phyloP scores from a whole-genome alignment of 2,888 invertebrate species.

The Eupithecia tripunctaria region DNA sequence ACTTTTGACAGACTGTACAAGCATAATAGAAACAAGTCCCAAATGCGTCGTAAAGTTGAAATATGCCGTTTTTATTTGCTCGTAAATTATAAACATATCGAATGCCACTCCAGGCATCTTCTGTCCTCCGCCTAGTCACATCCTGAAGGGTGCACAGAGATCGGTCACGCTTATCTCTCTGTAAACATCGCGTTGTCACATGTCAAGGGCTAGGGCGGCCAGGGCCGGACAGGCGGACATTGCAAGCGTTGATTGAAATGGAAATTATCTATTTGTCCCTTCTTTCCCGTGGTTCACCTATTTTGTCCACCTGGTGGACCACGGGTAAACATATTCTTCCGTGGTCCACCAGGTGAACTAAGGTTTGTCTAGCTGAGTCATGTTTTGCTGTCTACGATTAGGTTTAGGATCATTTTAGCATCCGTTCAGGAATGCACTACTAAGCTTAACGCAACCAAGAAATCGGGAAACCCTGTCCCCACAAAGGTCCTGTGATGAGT shows the following conservation, averaged over 20 bases:
- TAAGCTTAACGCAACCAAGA: neutral
- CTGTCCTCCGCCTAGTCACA: conserved; percentile 40
- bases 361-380: conserved; percentile 20
- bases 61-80: neutral
- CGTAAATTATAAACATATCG: neutral
- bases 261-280: conserved; percentile 38
- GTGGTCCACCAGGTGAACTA: too few relatives aligned
- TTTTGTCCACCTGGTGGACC: too few relatives aligned
- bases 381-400: neutral
- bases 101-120: conserved; percentile 37
- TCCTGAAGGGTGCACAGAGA: conserved; percentile 64
- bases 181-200: conserved; percentile 65
- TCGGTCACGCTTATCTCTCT: conserved; percentile 72
- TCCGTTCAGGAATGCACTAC: neutral
- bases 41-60: too few relatives aligned
- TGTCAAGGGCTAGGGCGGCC: conserved; percentile 49
- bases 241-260: conserved; percentile 41
- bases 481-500: neutral
- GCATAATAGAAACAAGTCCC: neutral
- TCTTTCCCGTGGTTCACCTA: too few relatives aligned
- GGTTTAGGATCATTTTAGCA: neutral
- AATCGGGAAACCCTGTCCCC: neutral
- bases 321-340: too few relatives aligned
- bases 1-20: neutral
- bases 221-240: conserved; percentile 44